A percentile compares a stretch with the other conserved stretches of the same genome.
phyloP scores from a whole-genome alignment of 2,113 vertebrate species.

The Coreoperca whiteheadi region DNA sequence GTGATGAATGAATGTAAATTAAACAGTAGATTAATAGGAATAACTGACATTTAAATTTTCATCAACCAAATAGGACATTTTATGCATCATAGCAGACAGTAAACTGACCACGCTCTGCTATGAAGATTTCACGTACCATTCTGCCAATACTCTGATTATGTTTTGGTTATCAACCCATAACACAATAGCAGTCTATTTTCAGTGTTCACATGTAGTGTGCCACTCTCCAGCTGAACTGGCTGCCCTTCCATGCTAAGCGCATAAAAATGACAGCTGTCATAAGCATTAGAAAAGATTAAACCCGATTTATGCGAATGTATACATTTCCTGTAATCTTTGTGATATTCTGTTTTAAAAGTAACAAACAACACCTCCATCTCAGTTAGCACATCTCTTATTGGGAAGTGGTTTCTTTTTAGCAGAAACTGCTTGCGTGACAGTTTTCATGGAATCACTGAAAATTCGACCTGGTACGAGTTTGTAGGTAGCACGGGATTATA shows the following conservation, averaged over 20 bases:
- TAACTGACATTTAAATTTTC: not conserved
- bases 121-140: not conserved
- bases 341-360: constrained; percentile 50
- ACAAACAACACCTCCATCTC: constrained; percentile 64
- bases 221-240: constrained; percentile 49
- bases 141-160: constrained; percentile 14
- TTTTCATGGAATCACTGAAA: constrained; percentile 60
- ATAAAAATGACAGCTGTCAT: constrained; percentile 77
- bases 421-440: constrained; percentile 39
- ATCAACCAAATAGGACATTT: constrained; percentile 6
- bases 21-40: not conserved
- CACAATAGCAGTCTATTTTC: constrained; percentile 30
- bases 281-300: constrained; percentile 75
- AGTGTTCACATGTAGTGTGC: constrained; percentile 27
- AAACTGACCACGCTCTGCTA: constrained; percentile 1
- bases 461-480: constrained; percentile 54
- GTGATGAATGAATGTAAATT: constrained; percentile 1
- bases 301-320: constrained; percentile 62
- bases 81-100: not conserved
- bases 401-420: constrained; percentile 19
- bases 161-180: constrained; percentile 38
- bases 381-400: not conserved
- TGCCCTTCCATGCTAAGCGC: constrained; percentile 56
- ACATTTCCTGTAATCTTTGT: constrained; percentile 72
- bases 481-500: constrained; percentile 73